These are phyloP conservation scores for Parus major DNA, from an alignment of 2,113 vertebrate species.

Conservation along the genomic window DNA sequence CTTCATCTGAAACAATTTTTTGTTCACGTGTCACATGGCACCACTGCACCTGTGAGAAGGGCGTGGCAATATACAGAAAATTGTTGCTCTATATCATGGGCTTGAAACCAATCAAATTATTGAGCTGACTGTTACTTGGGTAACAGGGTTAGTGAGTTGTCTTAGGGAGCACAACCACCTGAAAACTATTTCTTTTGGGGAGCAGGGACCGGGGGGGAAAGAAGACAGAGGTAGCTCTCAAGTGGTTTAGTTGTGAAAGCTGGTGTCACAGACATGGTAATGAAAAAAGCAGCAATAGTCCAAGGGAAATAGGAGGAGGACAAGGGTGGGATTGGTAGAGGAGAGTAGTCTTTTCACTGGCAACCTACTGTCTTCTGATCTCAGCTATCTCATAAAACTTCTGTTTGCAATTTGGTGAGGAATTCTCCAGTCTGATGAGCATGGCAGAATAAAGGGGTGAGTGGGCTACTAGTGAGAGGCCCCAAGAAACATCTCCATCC, in stretches of 20 bases:
- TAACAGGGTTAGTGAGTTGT: neutral
- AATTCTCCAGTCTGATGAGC: neutral
- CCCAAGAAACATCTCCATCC: neutral
- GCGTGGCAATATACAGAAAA: neutral
- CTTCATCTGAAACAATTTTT: neutral
- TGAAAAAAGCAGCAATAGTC: rapidly evolving
- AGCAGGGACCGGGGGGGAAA: neutral
- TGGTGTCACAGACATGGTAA: neutral
- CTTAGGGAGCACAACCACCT: neutral
- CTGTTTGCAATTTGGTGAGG: neutral
- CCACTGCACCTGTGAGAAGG: neutral
- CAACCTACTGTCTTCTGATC: neutral
- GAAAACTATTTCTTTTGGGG: neutral
- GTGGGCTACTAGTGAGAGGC: neutral
- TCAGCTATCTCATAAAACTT: neutral
- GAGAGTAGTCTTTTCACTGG: neutral
- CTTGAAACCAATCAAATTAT: neutral
- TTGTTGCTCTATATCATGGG: neutral
- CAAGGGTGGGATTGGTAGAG: neutral
- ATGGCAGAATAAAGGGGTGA: neutral
- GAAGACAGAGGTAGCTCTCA: neutral
- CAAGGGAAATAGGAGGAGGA: neutral
- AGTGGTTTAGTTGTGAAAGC: neutral
- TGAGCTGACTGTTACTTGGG: neutral
- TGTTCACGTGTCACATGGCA: neutral